Evolutionary conservation across 53 echinoderm and acorn worm species (phyloP).

Genomic region (Zoroaster sp.): DNA sequence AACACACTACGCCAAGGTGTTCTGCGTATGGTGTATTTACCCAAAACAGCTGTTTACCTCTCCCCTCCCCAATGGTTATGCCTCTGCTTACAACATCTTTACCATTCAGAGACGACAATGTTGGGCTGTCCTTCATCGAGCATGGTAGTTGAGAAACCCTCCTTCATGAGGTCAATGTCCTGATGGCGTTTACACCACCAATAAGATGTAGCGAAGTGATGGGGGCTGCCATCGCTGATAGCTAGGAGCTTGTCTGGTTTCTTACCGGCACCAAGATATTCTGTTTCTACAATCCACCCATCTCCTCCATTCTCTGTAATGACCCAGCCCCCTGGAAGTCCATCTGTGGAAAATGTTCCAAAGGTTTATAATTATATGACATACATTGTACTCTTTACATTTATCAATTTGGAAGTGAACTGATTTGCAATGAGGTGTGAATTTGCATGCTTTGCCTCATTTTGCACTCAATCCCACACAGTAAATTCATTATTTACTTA

Average conservation of each 20-base stretch:
- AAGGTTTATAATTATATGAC: too few relatives aligned
- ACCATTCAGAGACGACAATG: conserved; percentile 89
- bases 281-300: conserved; percentile 64
- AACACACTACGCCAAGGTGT: too few relatives aligned
- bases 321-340: conserved; percentile 56
- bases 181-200: conserved; percentile 79
- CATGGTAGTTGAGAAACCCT: conserved; percentile 72
- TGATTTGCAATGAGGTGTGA: too few relatives aligned
- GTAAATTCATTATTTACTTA: too few relatives aligned
- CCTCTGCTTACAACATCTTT: not conserved
- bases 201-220: conserved; percentile 85
- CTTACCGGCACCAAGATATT: conserved; percentile 31
- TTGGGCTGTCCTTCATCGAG: conserved; percentile 75
- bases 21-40: too few relatives aligned
- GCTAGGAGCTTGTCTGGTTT: conserved; percentile 67
- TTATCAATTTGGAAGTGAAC: too few relatives aligned
- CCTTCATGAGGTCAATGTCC: conserved; percentile 72
- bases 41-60: too few relatives aligned
- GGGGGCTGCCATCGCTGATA: conserved; percentile 41
- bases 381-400: too few relatives aligned
- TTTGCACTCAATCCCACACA: too few relatives aligned
- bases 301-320: conserved; percentile 74
- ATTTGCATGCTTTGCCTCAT: too few relatives aligned
- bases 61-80: too few relatives aligned
- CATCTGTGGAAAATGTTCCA: too few relatives aligned